A percentile compares a stretch with the other conserved stretches of the same genome.
Evolutionary conservation across 1,140 invertebrate species (phyloP).

Genomic region (Cecropterus lyciades): DNA sequence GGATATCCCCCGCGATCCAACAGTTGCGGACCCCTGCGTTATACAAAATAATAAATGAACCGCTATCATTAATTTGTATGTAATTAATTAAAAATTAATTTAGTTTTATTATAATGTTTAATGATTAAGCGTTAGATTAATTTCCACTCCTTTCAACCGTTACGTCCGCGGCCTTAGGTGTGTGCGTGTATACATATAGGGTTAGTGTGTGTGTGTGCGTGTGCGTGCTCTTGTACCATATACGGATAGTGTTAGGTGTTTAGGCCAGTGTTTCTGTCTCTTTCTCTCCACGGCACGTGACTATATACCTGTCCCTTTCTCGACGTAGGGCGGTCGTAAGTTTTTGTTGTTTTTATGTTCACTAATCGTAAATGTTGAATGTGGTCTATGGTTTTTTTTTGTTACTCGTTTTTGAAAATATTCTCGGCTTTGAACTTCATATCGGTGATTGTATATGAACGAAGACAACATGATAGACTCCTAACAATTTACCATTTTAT

Average conservation of each 20-base stretch:
- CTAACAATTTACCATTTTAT: too few relatives aligned
- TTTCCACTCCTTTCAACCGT: conserved; percentile 7
- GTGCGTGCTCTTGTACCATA: conserved; percentile 24
- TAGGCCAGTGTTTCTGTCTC: conserved; percentile 25
- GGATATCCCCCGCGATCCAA: too few relatives aligned
- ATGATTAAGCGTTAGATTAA: conserved; percentile 1
- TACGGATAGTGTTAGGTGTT: conserved; percentile 12
- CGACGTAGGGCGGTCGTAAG: not conserved
- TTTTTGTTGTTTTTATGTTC: not conserved
- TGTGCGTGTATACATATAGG: conserved; percentile 36
- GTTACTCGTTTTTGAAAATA: not conserved
- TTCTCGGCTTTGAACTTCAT: too few relatives aligned
- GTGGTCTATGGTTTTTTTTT: not conserved
- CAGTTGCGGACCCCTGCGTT: not conserved
- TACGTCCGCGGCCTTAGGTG: conserved; percentile 42
- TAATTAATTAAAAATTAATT: conserved; percentile 34
- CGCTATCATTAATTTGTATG: conserved; percentile 32
- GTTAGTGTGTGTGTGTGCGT: conserved; percentile 15
- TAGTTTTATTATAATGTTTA: conserved; percentile 8
- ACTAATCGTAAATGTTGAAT: not conserved
- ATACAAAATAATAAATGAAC: conserved; percentile 1
- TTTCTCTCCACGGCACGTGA: conserved; percentile 19
- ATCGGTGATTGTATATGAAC: too few relatives aligned
- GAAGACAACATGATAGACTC: too few relatives aligned
- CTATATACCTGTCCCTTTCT: conserved; percentile 8